Conservation (phyloP, 2,113 vertebrate species). For the Periophthalmodon schlosseri region DNA sequence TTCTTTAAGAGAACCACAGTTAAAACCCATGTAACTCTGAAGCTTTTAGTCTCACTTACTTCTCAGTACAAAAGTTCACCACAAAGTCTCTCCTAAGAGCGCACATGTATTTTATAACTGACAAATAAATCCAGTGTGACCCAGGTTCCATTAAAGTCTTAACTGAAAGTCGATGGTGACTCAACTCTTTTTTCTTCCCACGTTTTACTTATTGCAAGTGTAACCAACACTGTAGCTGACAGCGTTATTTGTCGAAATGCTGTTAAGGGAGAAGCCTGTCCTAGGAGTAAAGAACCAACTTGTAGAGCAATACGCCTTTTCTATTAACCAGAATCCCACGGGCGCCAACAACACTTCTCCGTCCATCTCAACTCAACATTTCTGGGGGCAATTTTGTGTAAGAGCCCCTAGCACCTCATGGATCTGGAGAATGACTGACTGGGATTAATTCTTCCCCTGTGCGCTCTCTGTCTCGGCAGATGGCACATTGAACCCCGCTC, state of each 20-base stretch:
- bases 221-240: slow-evolving; percentile 18
- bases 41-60: slow-evolving; percentile 48
- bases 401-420: background rate
- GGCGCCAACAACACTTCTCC: background rate
- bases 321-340: background rate
- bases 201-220: slow-evolving; percentile 28
- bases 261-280: slow-evolving; percentile 18
- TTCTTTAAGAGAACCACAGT: background rate
- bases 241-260: slow-evolving; percentile 22
- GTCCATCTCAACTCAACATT: slow-evolving; percentile 3
- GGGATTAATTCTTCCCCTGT: slow-evolving; percentile 17
- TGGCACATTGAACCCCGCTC: slow-evolving; percentile 19
- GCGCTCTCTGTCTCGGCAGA: slow-evolving; percentile 5
- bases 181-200: slow-evolving; percentile 38
- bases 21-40: slow-evolving; percentile 12
- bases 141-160: slow-evolving; percentile 57
- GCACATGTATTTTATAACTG: slow-evolving; percentile 52
- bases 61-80: slow-evolving; percentile 21
- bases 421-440: slow-evolving; percentile 11
- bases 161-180: slow-evolving; percentile 60
- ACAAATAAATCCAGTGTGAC: slow-evolving; percentile 47
- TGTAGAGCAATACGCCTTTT: slow-evolving; percentile 11
- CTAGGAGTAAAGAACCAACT: background rate
- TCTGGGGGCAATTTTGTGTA: slow-evolving; percentile 7
- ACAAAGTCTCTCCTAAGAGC: slow-evolving; percentile 15